These are phyloP conservation scores for Nymphalis urticae DNA, from an alignment of 2,888 invertebrate genomes.

Conservation along the genomic window DNA sequence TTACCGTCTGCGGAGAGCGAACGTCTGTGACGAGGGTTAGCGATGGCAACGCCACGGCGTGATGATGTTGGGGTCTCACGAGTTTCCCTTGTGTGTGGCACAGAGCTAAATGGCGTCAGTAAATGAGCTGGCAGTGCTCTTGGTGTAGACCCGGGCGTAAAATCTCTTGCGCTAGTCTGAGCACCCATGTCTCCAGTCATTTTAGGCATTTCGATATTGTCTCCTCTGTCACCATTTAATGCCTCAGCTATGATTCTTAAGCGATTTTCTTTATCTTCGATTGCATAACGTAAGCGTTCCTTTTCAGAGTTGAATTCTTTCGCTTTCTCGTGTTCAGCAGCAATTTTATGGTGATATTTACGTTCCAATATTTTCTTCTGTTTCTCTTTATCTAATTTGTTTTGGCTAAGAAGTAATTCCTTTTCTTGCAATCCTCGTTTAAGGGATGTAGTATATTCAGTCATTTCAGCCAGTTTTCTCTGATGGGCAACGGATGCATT, in stretches of 20 bases:
- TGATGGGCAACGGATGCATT: conserved; percentile 82
- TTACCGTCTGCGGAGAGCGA: conserved; percentile 90
- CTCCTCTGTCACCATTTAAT: conserved; percentile 58
- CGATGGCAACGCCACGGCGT: conserved; percentile 84
- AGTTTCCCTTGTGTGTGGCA: conserved; percentile 57
- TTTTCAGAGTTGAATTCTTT: conserved; percentile 82
- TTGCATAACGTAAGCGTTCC: conserved; percentile 60
- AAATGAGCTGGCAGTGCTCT: conserved; percentile 72
- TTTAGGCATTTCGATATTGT: conserved; percentile 47
- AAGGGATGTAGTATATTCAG: conserved; percentile 83
- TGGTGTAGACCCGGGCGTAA: conserved; percentile 72
- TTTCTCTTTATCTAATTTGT: conserved; percentile 84
- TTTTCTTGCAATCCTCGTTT: conserved; percentile 85
- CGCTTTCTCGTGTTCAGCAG: conserved; percentile 88
- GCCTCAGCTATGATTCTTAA: conserved; percentile 71
- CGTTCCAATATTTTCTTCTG: conserved; percentile 82
- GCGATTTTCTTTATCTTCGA: conserved; percentile 74
- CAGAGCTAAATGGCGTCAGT: conserved; percentile 68
- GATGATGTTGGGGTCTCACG: conserved; percentile 66
- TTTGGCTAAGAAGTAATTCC: conserved; percentile 83
- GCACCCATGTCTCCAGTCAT: conserved; percentile 60
- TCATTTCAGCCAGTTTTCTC: conserved; percentile 84
- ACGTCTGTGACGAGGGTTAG: conserved; percentile 88
- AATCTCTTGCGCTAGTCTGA: conserved; percentile 65
- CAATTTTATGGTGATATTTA: conserved; percentile 84